Conservation (phyloP, 2,888 invertebrate species). For the Micropterix aruncella region DNA sequence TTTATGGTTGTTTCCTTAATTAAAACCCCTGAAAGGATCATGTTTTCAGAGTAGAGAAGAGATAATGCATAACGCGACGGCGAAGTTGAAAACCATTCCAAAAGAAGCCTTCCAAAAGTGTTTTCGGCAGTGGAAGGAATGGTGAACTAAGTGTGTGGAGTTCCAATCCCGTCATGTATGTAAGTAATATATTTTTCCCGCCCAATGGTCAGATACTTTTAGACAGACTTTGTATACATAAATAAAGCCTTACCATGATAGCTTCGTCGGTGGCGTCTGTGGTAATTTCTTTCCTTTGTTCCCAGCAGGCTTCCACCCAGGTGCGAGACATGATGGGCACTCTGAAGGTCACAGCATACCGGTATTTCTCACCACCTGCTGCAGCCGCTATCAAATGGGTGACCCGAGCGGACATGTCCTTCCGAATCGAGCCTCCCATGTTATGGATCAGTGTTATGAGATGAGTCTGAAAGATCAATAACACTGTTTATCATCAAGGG, state of each 20-base stretch:
- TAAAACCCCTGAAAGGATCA: too few species aligned
- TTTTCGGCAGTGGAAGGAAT: too few species aligned
- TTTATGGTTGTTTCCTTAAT: too few species aligned
- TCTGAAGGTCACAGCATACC: conserved; percentile 82
- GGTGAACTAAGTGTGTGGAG: too few species aligned
- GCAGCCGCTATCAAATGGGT: conserved; percentile 89
- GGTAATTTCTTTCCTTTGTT: conserved; percentile 52
- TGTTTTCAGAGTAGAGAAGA: too few species aligned
- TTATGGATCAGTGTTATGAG: conserved; percentile 83
- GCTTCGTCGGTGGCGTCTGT: conserved; percentile 58
- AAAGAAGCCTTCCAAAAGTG: too few species aligned
- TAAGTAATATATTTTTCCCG: too few species aligned
- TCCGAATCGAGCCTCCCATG: conserved; percentile 93
- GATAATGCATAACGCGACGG: too few species aligned
- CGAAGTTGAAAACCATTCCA: too few species aligned
- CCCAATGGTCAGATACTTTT: too few species aligned
- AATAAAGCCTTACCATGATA: conserved; percentile 40
- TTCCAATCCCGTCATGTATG: too few species aligned
- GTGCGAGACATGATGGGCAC: conserved; percentile 76
- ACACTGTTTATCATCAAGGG: too few species aligned
- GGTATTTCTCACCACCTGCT: conserved; percentile 85
- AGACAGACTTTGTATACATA: background rate
- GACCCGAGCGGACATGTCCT: conserved; percentile 76
- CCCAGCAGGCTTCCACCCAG: conserved; percentile 87
- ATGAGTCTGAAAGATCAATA: conserved; percentile 70